phyloP scores from a whole-genome alignment of 2,797 vertebrate species.

The Astyanax mexicanus region DNA sequence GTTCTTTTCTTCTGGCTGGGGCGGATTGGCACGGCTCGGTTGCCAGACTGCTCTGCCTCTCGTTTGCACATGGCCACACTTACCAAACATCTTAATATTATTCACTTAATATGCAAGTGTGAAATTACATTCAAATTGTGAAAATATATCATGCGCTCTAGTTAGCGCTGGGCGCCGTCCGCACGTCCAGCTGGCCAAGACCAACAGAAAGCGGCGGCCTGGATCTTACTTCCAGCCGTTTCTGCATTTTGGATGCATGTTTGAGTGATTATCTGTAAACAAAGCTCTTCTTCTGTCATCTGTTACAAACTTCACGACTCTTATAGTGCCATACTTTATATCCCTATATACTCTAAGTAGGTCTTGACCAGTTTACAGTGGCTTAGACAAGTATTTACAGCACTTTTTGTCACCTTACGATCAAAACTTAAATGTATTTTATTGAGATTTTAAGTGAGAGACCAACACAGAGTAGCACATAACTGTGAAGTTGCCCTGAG shows the following conservation, averaged over 20 bases:
- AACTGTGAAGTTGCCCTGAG: too few relatives aligned
- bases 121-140: constrained; percentile 41
- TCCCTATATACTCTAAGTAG: too few relatives aligned
- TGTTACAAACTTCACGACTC: not conserved
- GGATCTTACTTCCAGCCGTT: constrained; percentile 44
- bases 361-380: too few relatives aligned
- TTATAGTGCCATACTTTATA: too few relatives aligned
- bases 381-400: too few relatives aligned
- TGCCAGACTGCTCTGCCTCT: constrained; percentile 49
- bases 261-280: constrained; percentile 39
- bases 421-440: too few relatives aligned
- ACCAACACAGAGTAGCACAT: too few relatives aligned
- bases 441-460: too few relatives aligned
- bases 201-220: constrained; percentile 36
- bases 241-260: constrained; percentile 20
- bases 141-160: constrained; percentile 56
- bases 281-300: constrained; percentile 39
- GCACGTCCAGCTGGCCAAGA: constrained; percentile 27
- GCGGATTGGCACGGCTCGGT: constrained; percentile 42
- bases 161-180: constrained; percentile 40
- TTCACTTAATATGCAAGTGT: constrained; percentile 58
- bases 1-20: constrained; percentile 53
- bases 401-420: too few relatives aligned
- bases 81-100: constrained; percentile 50
- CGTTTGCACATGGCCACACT: constrained; percentile 20